These are phyloP conservation scores for Cuniculus paca DNA, from an alignment of 2,797 vertebrate genomes.

Conservation along the genomic window DNA sequence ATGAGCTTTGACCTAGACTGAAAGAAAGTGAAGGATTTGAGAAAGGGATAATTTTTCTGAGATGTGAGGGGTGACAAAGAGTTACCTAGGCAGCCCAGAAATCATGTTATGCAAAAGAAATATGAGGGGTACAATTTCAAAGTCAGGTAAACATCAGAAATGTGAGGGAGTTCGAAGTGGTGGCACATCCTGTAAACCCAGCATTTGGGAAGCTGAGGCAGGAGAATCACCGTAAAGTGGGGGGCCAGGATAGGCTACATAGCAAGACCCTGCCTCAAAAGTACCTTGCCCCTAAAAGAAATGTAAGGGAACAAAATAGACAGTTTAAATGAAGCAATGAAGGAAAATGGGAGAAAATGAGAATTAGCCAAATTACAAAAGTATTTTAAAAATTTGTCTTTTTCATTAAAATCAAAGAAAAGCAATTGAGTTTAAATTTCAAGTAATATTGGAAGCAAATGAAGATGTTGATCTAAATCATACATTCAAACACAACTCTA, in stretches of 20 bases:
- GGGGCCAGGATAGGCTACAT: neutral
- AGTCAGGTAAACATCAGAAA: neutral
- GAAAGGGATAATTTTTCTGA: neutral
- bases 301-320: neutral
- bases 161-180: neutral
- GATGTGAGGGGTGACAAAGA: neutral
- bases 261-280: neutral
- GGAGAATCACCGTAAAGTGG: neutral
- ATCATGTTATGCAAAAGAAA: neutral
- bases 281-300: neutral
- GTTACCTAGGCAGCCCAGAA: neutral
- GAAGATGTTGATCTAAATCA: conserved; percentile 23
- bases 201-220: neutral
- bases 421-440: neutral
- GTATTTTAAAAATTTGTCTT: neutral
- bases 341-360: neutral
- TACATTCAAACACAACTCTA: neutral
- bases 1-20: neutral
- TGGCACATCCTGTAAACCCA: neutral
- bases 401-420: conserved; percentile 26
- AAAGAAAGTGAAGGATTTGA: neutral
- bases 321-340: neutral
- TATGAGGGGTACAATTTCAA: neutral
- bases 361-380: neutral
- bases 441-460: neutral